Conservation (phyloP, 1,140 invertebrate species). For the Wiebesia pumilae region DNA sequence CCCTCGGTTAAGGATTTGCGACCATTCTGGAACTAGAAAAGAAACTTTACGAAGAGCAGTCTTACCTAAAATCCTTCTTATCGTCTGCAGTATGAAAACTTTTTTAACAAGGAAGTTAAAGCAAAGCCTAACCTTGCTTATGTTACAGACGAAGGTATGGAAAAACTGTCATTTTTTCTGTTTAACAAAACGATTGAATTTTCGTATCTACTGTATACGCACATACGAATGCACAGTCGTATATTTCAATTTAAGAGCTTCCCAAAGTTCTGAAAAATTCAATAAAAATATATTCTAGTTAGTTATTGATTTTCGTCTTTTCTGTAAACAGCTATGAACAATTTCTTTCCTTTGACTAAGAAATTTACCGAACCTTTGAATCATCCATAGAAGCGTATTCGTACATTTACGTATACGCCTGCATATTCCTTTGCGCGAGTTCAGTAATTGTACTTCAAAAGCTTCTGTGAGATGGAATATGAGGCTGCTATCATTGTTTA, state of each 20-base stretch:
- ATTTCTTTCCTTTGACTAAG: slow-evolving; percentile 22
- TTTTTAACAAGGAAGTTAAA: slow-evolving; percentile 55
- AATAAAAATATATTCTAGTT: too few relatives aligned
- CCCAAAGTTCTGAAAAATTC: too few relatives aligned
- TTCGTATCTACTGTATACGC: slow-evolving; percentile 1
- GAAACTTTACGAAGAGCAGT: slow-evolving; percentile 53
- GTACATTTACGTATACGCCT: not conserved
- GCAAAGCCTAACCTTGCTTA: not conserved
- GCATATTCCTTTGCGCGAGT: not conserved
- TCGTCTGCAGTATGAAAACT: slow-evolving; percentile 49
- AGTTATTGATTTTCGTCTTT: too few relatives aligned
- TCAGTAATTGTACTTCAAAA: not conserved
- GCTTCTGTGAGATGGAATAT: not conserved
- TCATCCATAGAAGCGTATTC: not conserved
- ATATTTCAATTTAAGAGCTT: too few relatives aligned
- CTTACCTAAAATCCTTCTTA: slow-evolving; percentile 54
- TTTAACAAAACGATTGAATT: slow-evolving; percentile 11
- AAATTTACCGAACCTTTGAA: slow-evolving; percentile 4
- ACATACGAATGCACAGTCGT: not conserved
- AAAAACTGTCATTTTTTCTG: slow-evolving; percentile 38
- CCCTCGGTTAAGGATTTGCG: not conserved
- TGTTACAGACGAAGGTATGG: not conserved
- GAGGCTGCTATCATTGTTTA: not conserved
- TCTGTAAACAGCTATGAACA: too few relatives aligned
- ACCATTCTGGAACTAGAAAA: not conserved